Conservation (phyloP, 1,140 invertebrate species). For the Druon quercuslanigerum region DNA sequence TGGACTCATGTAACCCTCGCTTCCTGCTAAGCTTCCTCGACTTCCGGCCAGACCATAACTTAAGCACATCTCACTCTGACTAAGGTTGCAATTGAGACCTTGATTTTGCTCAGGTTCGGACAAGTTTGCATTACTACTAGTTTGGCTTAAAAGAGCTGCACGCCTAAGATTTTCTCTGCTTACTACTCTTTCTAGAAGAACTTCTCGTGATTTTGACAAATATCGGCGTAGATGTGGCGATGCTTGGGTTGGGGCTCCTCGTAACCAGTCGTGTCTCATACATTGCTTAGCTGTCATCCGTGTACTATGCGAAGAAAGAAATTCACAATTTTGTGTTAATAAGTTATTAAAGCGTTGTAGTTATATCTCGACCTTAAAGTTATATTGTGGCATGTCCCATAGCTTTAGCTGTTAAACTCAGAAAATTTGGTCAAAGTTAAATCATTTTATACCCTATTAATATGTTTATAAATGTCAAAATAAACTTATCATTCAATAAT, state of each 20-base stretch:
- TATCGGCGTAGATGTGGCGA: slow-evolving; percentile 74
- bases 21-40: slow-evolving; percentile 68
- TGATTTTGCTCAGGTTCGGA: slow-evolving; percentile 54
- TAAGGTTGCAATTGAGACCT: slow-evolving; percentile 56
- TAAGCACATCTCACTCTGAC: slow-evolving; percentile 77
- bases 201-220: slow-evolving; percentile 78
- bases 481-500: no score
- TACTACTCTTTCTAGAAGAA: slow-evolving; percentile 77
- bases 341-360: no score
- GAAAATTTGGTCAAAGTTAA: no score
- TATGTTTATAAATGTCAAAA: no score
- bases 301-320: slow-evolving; percentile 60
- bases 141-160: slow-evolving; percentile 72
- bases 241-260: slow-evolving; percentile 66
- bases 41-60: slow-evolving; percentile 65
- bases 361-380: no score
- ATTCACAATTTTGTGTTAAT: not conserved
- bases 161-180: slow-evolving; percentile 73
- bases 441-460: no score
- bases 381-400: no score
- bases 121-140: slow-evolving; percentile 63
- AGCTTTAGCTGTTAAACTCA: no score
- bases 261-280: slow-evolving; percentile 79
- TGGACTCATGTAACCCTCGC: slow-evolving; percentile 68
- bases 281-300: slow-evolving; percentile 78